Evolutionary conservation across 2,888 invertebrate genomes (phyloP), one percentile per base, ranked within the genome.

Genomic region (Heliconius sara): DNA sequence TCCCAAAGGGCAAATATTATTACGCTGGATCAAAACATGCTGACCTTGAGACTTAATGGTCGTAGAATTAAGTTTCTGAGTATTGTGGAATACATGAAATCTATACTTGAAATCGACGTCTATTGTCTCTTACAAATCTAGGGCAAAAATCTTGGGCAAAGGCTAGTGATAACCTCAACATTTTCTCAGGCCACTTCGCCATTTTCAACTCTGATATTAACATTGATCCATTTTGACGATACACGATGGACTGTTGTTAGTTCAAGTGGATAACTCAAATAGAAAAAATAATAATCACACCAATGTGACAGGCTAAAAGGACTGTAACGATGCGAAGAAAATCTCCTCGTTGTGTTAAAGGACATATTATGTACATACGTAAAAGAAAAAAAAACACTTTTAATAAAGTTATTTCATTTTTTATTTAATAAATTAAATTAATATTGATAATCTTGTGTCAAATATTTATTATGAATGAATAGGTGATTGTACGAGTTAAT

Each of bases 1-100:
- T 78, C 82, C 79, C 81, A 13, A 16, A 78, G 79, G 79, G 60
- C 57, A 73, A 65, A 78, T 66, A 65, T 67, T 72, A 76, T 80
- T 76, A 80, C 27, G 25, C 27, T 13, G 34, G 34, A 73, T 73
- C n/a, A 73, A 57, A 73, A 73, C n/a, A 73, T 34, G 57, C 60
- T n/a, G 60, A 60, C 57, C 57, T 60, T 60, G 22, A 57, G 60
- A 60, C n/a, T 73, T 73, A n/a, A 30, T 57, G n/a, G 30, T 16
- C 47, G 10, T 60, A 34, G n/a, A 34, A 73, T 22, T 60, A 73
- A 57, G 34, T 73, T 57, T 47, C 19, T 1, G 30, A 34, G 6
- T 27, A 27, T 65, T 65, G 13, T 27, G 25, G 25, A 65, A 13
- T 13, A 25, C 25, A 65, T 27, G 22, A 66, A 16, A 66, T 30